Evolutionary conservation across 2,797 vertebrate species (phyloP), one percentile per base, ranked within the genome.

Genomic region (Sus cebifrons): DNA sequence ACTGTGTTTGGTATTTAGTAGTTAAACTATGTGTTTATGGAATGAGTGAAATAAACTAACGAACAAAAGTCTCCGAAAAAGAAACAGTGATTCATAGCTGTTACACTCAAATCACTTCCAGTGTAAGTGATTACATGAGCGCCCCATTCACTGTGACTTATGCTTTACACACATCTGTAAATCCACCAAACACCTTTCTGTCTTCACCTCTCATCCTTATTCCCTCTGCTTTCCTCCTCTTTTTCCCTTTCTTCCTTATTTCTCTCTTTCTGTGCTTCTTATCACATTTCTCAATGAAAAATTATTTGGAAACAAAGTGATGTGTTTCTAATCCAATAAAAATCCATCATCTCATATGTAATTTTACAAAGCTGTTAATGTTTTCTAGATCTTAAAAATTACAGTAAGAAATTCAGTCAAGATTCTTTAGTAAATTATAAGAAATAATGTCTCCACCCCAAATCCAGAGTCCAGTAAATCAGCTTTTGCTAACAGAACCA

Each of bases 261-360:
- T 17, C 5, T 68, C 49, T 73, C 60, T 44, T 75, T 78, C 44
- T 74, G 67, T 71, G 25, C 14, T 79, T 91, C 29, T 36, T 36
- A n/a, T 12, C 71, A 7, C 14, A 67, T 78, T 74, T 95, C 18
- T 89, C 29, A 70, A 58, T 52, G 58, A 62, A 17, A 58, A 10
- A 90, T 70, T 73, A 81, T 54, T 94, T 90, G 62, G 83, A 82
- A 95, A 78, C 25, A 44, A 87, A 25, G 10, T 52, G 21, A 44
- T 54, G 2, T 2, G n/a, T 78, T 91, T 94, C 84, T 60, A 77
- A 91, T 75, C 25, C 29, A 93, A 84, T 49, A 85, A 52, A 67
- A 25, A 21, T 54, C 36, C 87, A 21, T 36, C 83, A 89, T 16
- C 21, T 44, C 5, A 83, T 56, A 62, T n/a, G 81, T 70, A 81